Percentiles rank a stretch among this genome's conserved stretches.
These are phyloP conservation scores for Cavia porcellus DNA, from an alignment of 2,113 vertebrate genomes.

Conservation along the genomic window DNA sequence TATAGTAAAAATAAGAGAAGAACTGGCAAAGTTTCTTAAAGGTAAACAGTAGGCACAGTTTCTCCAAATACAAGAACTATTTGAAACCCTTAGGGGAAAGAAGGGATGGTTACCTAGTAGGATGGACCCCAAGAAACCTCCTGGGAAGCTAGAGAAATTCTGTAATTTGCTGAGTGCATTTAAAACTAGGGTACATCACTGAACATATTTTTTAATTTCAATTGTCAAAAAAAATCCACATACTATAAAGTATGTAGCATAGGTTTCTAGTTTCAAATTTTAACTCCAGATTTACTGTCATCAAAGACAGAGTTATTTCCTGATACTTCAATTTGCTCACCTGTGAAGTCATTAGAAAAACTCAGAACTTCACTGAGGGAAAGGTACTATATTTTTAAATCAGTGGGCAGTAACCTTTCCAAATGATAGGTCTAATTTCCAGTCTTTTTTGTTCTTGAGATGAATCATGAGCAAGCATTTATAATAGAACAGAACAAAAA, in stretches of 20 bases:
- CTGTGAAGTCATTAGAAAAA: constrained; percentile 52
- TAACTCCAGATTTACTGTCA: constrained; percentile 15
- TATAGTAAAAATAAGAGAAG: constrained; percentile 53
- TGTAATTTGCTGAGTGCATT: neutral
- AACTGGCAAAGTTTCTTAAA: neutral
- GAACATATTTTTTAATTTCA: neutral
- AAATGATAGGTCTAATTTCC: constrained; percentile 50
- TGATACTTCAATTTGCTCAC: neutral
- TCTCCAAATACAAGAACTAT: neutral
- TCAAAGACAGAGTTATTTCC: neutral
- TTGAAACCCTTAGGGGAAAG: constrained; percentile 2
- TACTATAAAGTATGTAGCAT: neutral
- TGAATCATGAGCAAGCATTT: constrained; percentile 57
- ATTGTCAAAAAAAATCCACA: neutral
- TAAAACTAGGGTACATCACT: neutral
- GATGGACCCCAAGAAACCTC: neutral
- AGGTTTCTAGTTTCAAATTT: neutral
- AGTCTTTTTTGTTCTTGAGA: constrained; percentile 60
- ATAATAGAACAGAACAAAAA: constrained; percentile 50
- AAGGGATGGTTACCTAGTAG: neutral
- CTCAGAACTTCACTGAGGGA: neutral
- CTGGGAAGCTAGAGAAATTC: neutral
- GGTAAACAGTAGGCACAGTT: neutral
- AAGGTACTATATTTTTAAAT: constrained; percentile 48
- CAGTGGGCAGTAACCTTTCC: constrained; percentile 53